Percentiles rank a stretch among this genome's conserved stretches.
Evolutionary conservation across 2,797 vertebrate genomes (phyloP).

Genomic region (Muscicapa striata): DNA sequence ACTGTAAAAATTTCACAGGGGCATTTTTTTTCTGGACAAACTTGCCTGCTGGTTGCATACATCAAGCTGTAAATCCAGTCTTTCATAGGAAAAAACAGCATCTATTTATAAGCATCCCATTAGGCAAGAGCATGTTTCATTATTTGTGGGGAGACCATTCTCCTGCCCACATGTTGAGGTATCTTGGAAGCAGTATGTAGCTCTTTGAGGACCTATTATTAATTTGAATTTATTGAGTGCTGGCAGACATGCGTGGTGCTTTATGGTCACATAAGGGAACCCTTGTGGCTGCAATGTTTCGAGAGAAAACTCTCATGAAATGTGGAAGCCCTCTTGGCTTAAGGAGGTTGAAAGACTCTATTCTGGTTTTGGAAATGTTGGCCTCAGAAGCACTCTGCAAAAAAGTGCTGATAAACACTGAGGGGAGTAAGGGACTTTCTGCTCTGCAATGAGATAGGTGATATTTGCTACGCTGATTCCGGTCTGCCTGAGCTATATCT

Average conservation of each 20-base stretch:
- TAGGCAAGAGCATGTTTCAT: slow-evolving; percentile 1
- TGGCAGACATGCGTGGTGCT: slow-evolving; percentile 22
- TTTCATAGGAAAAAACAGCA: slow-evolving; percentile 22
- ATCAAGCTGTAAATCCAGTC: slow-evolving; percentile 6
- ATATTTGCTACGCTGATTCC: background rate
- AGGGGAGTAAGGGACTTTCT: accelerated
- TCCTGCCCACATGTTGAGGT: slow-evolving; percentile 6
- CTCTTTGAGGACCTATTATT: slow-evolving; percentile 52
- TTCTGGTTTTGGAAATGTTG: background rate
- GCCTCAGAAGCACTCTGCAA: background rate
- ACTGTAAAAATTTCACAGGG: background rate
- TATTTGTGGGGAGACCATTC: slow-evolving; percentile 33
- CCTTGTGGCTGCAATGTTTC: slow-evolving; percentile 35
- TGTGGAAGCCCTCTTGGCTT: background rate
- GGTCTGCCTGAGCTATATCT: background rate
- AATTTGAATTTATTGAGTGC: slow-evolving; percentile 56
- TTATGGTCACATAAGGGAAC: slow-evolving; percentile 42
- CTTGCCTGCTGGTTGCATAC: background rate
- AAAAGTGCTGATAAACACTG: background rate
- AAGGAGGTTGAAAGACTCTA: slow-evolving; percentile 3
- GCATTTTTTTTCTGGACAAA: background rate
- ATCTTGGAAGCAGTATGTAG: slow-evolving; percentile 31
- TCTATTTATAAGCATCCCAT: slow-evolving; percentile 30
- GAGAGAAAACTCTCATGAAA: slow-evolving; percentile 7
- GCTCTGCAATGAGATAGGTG: background rate